Conservation (phyloP, 2,113 vertebrate genomes). For the Pseudonaja textilis region DNA sequence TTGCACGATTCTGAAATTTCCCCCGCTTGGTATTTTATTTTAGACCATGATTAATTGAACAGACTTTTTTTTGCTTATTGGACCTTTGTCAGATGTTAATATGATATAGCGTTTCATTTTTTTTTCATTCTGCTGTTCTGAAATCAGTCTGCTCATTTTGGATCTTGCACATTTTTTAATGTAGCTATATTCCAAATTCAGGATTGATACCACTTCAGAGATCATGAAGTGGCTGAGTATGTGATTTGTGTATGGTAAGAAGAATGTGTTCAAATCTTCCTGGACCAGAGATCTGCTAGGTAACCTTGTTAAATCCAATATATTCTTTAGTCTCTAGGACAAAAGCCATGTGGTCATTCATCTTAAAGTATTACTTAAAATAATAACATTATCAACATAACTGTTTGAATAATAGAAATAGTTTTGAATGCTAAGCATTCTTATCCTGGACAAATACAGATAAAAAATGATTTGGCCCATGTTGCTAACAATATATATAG, state of each 20-base stretch:
- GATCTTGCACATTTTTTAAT: not conserved
- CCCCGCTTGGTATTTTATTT: slow-evolving; percentile 21
- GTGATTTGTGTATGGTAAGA: not conserved
- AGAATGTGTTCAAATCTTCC: not conserved
- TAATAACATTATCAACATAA: not conserved
- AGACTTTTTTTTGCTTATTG: slow-evolving; percentile 17
- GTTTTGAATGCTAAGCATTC: not conserved
- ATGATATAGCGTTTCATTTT: not conserved
- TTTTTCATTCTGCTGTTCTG: not conserved
- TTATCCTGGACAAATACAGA: not conserved
- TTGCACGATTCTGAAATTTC: slow-evolving; percentile 29
- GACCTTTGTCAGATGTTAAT: slow-evolving; percentile 38
- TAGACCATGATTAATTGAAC: slow-evolving; percentile 26
- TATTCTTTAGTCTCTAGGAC: not conserved
- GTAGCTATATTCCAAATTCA: not conserved
- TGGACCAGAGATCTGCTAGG: not conserved
- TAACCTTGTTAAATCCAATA: not conserved
- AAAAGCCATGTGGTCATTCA: not conserved
- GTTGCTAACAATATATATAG: not conserved
- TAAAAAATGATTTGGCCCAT: not conserved
- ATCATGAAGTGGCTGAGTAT: not conserved
- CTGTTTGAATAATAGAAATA: not conserved
- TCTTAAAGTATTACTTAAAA: not conserved
- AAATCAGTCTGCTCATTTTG: not conserved
- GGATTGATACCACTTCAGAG: not conserved